Evolutionary conservation across 1,140 invertebrate species (phyloP), one percentile per base, ranked within the genome.

Genomic region (Hypothenemus hampei): DNA sequence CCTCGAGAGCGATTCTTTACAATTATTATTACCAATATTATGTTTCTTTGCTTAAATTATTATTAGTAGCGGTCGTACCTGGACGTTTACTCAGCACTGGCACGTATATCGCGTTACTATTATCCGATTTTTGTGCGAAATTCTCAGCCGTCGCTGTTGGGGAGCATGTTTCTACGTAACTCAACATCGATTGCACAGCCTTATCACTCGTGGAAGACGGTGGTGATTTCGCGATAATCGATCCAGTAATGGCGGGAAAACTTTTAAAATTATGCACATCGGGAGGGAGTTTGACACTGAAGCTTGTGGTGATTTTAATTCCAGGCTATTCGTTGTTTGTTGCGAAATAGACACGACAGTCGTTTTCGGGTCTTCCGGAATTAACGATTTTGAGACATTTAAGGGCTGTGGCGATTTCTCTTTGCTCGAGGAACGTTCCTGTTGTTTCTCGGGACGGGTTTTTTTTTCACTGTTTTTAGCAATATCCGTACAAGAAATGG

Each of bases 401-500:
- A 13, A 51, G 8, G 55, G 11, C 22, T 43, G 24, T 2, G 50
- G 50, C 5, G 49, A 53, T 36, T 49, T 57, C 15, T 57, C 59
- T 35, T 61, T 59, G 19, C 26, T 55, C 23, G 44, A 10, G 6
- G 46, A 4, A 1, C 24, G 21, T 37, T 48, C 47, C 39, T 49
- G 31, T 43, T 59, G 49, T 18, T 57, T 37, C 10, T 29, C 36
- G 15, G 44, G 49, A 6, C 45, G 46, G 35, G 47, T 57, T 18
- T 57, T 57, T 13, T 57, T 57, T 22, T 57, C 54, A 20, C 45
- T 56, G 40, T 59, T 59, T 54, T 57, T 57, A 22, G 46, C 47
- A 51, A 87, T 87, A 62, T 86, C 84, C 2, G 86, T 85, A 66
- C 87, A 87, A 24, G 84, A 86, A 21, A 81, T 82, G 54, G 81